These are phyloP conservation scores for Eospalax fontanierii DNA, from an alignment of 2,797 vertebrate species.

Conservation along the genomic window DNA sequence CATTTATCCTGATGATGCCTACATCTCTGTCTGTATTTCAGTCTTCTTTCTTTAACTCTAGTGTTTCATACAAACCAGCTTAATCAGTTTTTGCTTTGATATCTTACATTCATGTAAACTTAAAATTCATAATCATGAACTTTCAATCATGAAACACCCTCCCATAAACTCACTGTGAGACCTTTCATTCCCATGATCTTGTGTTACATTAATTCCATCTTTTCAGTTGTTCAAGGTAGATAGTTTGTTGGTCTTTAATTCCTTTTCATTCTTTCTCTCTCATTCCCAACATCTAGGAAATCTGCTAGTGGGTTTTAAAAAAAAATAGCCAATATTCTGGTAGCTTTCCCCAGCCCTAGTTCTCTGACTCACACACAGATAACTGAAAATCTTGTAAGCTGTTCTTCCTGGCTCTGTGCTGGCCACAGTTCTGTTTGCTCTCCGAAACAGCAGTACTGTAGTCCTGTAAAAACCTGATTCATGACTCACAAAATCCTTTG, in stretches of 20 bases:
- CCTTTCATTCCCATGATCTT: not conserved
- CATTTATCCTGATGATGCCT: not conserved
- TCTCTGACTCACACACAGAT: not conserved
- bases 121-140: not conserved
- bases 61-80: not conserved
- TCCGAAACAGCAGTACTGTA: not conserved
- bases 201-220: not conserved
- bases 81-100: not conserved
- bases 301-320: not conserved
- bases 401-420: not conserved
- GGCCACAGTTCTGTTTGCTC: not conserved
- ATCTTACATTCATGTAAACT: not conserved
- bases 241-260: not conserved
- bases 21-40: not conserved
- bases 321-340: not conserved
- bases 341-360: rapidly evolving
- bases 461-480: not conserved
- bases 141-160: not conserved
- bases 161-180: rapidly evolving
- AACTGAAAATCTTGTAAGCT: not conserved
- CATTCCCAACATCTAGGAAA: not conserved
- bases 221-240: not conserved
- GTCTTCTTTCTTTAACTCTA: not conserved
- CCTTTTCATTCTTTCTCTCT: not conserved
- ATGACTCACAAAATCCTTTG: not conserved